Base-by-base conservation (phyloP, 2,888 invertebrate species). In the Pseudococcus longispinus region DNA sequence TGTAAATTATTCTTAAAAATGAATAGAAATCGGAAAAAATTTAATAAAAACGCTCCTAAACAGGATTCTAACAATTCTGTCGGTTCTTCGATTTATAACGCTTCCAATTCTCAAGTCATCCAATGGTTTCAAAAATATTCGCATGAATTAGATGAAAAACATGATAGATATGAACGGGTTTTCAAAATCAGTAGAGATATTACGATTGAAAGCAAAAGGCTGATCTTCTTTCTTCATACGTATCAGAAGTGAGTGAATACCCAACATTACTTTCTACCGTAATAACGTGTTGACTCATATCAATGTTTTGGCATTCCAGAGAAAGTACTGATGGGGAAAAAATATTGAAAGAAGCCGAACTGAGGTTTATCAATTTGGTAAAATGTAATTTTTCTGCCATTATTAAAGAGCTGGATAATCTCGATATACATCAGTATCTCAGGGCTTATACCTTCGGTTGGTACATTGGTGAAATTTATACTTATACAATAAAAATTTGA, bases 161-260 rank as follows among this genome's bases (percentile, higher is more conserved):
- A 97, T 89, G 97, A 97, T 90, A 93, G 95, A 88, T 93, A 95
- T 89, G 97, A 97, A 90, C 92, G 96, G 77, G 93, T 97, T 44
- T 93, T 97, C 0, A 97, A 97, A 91, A 90, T 95, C 0, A 94
- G 95, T 88, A 92, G 97, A 37, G 97, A 97, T 90, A 93, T 97
- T 26, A 97, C 96, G 0, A 96, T 97, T 89, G 96, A 97, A 90
- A 96, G 97, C 91, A 98, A 98, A 90, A 92, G 97, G 88, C 94
- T 96, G 6, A 98, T 97, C 89, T 97, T 97, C 90, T 91, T 96
- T 15, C 91, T 98, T 26, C 97, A 97, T 90, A 94, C 95, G 46
- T 92, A 94, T 84, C 93, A 93, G 87, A 92, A 92, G 93, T 93
- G 89, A 91, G 91, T 88, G 87, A 32, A 26, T 86, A 42, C 80